A percentile compares a stretch with the other conserved stretches of the same genome.
phyloP scores from a whole-genome alignment of 2,797 vertebrate genomes.

The Rhabdomys pumilio region DNA sequence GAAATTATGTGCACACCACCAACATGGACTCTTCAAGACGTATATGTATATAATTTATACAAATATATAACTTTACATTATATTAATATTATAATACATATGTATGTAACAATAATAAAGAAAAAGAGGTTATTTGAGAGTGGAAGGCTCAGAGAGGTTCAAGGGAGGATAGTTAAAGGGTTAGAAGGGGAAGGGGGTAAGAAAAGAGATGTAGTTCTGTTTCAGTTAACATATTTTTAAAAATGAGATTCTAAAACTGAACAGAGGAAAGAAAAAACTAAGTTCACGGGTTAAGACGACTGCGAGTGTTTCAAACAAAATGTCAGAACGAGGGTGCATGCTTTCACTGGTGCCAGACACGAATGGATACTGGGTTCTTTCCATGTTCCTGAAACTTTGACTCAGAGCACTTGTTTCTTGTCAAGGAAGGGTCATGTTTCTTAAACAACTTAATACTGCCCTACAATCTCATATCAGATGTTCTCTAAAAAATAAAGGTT shows the following conservation, averaged over 20 bases:
- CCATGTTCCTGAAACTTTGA: not conserved
- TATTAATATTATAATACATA: too few relatives aligned
- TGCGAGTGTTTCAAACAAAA: not conserved
- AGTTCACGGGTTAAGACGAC: not conserved
- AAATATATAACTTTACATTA: not conserved
- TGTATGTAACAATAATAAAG: not conserved
- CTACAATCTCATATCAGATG: not conserved
- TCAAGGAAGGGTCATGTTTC: not conserved
- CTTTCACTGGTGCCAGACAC: not conserved
- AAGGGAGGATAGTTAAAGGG: not conserved
- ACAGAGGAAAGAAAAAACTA: not conserved
- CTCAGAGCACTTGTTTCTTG: not conserved
- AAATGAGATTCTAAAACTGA: not conserved
- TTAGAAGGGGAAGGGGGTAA: not conserved
- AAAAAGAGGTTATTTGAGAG: not conserved
- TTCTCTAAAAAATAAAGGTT: conserved; percentile 1
- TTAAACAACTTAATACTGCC: not conserved
- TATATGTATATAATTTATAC: not conserved
- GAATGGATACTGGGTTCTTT: not conserved
- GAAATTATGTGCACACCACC: not conserved
- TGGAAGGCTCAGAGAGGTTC: not conserved
- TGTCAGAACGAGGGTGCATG: not conserved
- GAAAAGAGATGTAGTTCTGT: not conserved
- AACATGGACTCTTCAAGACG: too few relatives aligned
- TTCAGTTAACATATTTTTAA: not conserved